These are phyloP conservation scores for Plagodis dolabraria DNA, from an alignment of 2,888 invertebrate species.

Conservation along the genomic window DNA sequence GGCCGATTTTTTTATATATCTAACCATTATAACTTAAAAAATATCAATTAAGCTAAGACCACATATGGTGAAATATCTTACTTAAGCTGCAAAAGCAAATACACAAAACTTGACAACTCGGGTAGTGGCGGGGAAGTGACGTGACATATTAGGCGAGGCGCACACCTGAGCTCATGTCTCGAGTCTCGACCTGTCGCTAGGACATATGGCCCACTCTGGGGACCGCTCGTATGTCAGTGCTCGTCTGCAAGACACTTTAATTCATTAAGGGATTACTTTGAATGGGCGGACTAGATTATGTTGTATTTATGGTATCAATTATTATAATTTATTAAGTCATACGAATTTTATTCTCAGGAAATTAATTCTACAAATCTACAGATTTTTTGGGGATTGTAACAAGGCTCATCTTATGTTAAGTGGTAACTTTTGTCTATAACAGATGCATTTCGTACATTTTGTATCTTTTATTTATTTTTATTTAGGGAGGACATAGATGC, in stretches of 20 bases:
- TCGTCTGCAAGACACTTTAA: conserved; percentile 39
- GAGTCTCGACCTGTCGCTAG: conserved; percentile 43
- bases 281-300: conserved; percentile 10
- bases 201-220: conserved; percentile 52
- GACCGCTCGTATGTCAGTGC: conserved; percentile 40
- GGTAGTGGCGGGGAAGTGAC: conserved; percentile 47
- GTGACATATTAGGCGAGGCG: conserved; percentile 63
- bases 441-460: no score
- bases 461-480: no score
- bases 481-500: no score
- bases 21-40: no score
- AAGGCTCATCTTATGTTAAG: no score
- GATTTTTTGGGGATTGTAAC: no score
- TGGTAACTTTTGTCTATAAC: no score
- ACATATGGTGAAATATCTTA: background rate
- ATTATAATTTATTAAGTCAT: background rate
- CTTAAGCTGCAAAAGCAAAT: background rate
- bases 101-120: conserved; percentile 6
- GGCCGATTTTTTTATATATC: no score
- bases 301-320: conserved; percentile 9
- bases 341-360: background rate
- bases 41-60: background rate
- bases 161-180: conserved; percentile 55
- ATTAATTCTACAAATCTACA: background rate
- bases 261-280: conserved; percentile 43